A percentile compares a stretch with the other conserved stretches of the same genome.
Conservation (phyloP, 1,140 invertebrate genomes). For the Zaprionus africanus region DNA sequence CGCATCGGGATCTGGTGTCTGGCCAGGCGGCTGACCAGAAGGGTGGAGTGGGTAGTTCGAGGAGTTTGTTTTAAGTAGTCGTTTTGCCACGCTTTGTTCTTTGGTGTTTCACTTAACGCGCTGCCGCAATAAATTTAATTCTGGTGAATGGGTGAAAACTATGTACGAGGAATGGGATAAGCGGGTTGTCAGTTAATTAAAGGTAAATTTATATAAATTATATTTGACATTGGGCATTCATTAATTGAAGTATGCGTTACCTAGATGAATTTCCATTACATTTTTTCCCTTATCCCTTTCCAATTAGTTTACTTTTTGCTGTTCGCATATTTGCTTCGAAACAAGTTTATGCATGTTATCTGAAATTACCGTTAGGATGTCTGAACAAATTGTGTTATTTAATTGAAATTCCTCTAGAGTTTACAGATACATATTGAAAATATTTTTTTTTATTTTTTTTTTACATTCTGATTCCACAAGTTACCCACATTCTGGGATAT, state of each 20-base stretch:
- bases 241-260: not conserved
- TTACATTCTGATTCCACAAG: too few species aligned
- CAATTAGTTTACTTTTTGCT: not conserved
- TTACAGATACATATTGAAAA: too few species aligned
- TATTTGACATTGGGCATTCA: not conserved
- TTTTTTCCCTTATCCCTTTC: not conserved
- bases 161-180: not conserved
- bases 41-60: not conserved
- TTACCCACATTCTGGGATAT: too few species aligned
- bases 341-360: not conserved
- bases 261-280: not conserved
- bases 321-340: too few species aligned
- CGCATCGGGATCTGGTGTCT: conserved; percentile 18
- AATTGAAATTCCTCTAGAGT: not conserved
- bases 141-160: conserved; percentile 7
- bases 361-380: not conserved
- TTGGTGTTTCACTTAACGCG: conserved; percentile 21
- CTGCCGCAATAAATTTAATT: conserved; percentile 36
- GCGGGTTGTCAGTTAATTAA: conserved; percentile 1
- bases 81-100: conserved; percentile 33
- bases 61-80: conserved; percentile 14
- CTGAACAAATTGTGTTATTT: not conserved
- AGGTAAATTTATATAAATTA: not conserved
- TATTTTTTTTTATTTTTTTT: too few species aligned
- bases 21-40: conserved; percentile 35